phyloP scores from a whole-genome alignment of 2,888 invertebrate species.

The Agonopterix subpropinquella region DNA sequence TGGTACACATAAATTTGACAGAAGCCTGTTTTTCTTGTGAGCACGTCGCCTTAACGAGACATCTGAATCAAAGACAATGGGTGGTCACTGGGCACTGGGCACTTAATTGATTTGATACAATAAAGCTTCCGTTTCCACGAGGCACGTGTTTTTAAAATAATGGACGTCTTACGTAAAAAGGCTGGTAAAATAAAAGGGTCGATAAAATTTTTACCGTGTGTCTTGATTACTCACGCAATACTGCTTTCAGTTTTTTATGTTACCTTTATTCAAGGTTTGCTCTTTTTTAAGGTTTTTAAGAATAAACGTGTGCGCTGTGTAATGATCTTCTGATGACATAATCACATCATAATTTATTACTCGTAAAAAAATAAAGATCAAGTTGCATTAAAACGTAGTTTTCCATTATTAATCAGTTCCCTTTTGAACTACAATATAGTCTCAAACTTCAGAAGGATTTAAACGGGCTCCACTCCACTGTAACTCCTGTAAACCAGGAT shows the following conservation, averaged over 20 bases:
- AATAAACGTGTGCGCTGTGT: constrained; percentile 2
- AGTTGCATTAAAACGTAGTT: too few species aligned
- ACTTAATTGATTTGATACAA: constrained; percentile 48
- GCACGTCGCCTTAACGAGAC: constrained; percentile 48
- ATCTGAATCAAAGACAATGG: constrained; percentile 59
- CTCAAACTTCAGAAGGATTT: too few species aligned
- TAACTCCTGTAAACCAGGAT: too few species aligned
- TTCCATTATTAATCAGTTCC: too few species aligned
- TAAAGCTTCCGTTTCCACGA: constrained; percentile 12
- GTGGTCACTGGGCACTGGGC: constrained; percentile 35
- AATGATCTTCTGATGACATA: constrained; percentile 7
- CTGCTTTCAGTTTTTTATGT: constrained; percentile 1
- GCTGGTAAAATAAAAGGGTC: constrained; percentile 7
- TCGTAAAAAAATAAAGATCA: too few species aligned
- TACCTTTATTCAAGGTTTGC: constrained; percentile 4
- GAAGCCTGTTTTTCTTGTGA: constrained; percentile 37
- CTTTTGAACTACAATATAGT: too few species aligned
- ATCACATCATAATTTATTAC: not conserved
- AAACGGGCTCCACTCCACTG: too few species aligned
- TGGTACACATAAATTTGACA: constrained; percentile 56
- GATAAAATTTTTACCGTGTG: constrained; percentile 14
- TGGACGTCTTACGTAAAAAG: constrained; percentile 14
- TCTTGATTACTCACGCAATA: constrained; percentile 15
- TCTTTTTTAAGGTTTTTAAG: constrained; percentile 2
- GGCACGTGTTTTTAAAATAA: constrained; percentile 17